Evolutionary conservation across 2,113 vertebrate species (phyloP).

Genomic region (Otocyon megalotis): DNA sequence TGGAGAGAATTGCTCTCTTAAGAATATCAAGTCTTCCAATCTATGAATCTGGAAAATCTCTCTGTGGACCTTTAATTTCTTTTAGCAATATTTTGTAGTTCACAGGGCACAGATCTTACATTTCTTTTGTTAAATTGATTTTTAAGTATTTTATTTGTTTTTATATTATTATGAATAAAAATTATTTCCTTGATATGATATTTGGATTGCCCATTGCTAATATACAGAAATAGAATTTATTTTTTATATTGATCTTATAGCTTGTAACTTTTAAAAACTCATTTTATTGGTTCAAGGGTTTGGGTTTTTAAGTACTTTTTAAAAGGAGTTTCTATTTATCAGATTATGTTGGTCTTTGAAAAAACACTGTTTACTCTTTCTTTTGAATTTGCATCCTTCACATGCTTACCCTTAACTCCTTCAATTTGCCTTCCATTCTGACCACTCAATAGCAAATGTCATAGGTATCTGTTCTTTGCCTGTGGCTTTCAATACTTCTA

Average conservation of each 20-base stretch:
- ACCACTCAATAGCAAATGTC: neutral
- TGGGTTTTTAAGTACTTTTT: neutral
- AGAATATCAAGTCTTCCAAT: neutral
- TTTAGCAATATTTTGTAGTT: neutral
- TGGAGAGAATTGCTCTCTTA: neutral
- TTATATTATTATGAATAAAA: neutral
- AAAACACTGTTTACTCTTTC: neutral
- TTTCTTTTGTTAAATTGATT: neutral
- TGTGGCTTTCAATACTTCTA: neutral
- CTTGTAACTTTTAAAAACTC: neutral
- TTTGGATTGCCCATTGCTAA: neutral
- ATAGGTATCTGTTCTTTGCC: neutral
- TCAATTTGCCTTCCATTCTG: neutral
- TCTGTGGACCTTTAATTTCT: neutral
- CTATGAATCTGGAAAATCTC: neutral
- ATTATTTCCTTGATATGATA: neutral
- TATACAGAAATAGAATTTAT: neutral
- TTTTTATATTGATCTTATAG: neutral
- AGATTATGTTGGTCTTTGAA: neutral
- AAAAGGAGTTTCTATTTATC: neutral
- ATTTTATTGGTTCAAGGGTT: neutral
- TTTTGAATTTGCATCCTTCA: neutral
- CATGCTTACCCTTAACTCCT: neutral
- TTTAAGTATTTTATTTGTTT: neutral
- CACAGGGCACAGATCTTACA: neutral